phyloP scores from a whole-genome alignment of 2,113 vertebrate genomes.

The Lipophrys pholis region DNA sequence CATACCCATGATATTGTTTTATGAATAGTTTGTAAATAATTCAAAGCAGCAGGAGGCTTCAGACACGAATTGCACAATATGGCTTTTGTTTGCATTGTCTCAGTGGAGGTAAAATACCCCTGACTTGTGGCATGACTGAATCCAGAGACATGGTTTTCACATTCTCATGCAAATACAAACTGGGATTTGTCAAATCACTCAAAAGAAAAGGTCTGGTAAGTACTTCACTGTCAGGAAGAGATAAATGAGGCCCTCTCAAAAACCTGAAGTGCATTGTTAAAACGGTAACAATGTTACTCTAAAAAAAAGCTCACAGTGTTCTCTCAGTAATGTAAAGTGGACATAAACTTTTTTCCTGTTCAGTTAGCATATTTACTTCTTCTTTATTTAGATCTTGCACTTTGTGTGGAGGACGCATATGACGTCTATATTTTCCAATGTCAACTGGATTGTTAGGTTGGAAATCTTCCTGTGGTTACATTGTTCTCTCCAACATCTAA shows the following conservation, averaged over 20 bases:
- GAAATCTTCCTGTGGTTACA: too few relatives aligned
- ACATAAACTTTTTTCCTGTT: too few relatives aligned
- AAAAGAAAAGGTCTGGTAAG: not conserved
- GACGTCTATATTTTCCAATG: too few relatives aligned
- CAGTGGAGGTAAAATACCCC: not conserved
- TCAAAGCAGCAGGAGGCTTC: not conserved
- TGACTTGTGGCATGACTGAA: not conserved
- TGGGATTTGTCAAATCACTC: not conserved
- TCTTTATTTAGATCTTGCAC: too few relatives aligned
- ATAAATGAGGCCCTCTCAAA: not conserved
- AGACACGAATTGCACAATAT: not conserved
- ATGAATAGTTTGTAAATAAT: not conserved
- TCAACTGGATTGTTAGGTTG: too few relatives aligned
- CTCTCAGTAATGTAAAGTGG: too few relatives aligned
- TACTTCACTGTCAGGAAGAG: not conserved
- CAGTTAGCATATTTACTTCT: too few relatives aligned
- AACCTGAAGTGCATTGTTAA: not conserved
- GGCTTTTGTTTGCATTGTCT: not conserved
- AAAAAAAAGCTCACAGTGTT: not conserved
- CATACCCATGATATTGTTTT: slow-evolving; percentile 2
- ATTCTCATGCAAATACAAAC: not conserved
- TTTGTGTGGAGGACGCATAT: too few relatives aligned
- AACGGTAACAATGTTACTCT: not conserved
- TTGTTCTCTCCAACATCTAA: too few relatives aligned
- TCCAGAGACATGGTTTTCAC: not conserved